A percentile compares a stretch with the other conserved stretches of the same genome.
phyloP scores from a whole-genome alignment of 1,140 invertebrate genomes.

The Copidosoma floridanum region DNA sequence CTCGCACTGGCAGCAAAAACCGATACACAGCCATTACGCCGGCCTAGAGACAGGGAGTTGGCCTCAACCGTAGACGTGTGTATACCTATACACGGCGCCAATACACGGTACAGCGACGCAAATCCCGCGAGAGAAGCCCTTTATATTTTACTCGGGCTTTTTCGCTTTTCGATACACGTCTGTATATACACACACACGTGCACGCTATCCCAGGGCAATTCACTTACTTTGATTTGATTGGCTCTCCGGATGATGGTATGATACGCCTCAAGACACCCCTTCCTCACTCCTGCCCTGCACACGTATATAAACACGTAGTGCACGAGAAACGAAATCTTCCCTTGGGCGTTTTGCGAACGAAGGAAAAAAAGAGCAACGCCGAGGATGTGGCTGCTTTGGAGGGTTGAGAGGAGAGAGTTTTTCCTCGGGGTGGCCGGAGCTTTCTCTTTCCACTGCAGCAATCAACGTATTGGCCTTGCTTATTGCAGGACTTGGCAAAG shows the following conservation, averaged over 20 bases:
- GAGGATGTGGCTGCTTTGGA: not conserved
- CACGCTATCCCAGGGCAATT: constrained; percentile 37
- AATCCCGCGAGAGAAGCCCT: constrained; percentile 31
- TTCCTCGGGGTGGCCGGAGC: not conserved
- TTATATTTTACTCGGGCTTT: constrained; percentile 21
- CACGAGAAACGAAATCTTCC: not conserved
- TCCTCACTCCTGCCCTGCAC: no score
- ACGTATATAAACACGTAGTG: not conserved
- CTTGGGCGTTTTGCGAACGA: no score
- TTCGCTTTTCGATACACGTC: not conserved
- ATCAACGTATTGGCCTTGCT: constrained; percentile 49
- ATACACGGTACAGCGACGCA: no score
- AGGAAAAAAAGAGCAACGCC: constrained; percentile 2
- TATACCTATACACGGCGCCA: no score
- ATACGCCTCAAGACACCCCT: constrained; percentile 38
- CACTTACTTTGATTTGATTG: constrained; percentile 58
- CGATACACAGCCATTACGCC: no score
- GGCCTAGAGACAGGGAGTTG: not conserved
- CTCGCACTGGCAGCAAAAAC: not conserved
- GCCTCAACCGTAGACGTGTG: no score
- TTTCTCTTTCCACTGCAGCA: constrained; percentile 30
- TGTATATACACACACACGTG: not conserved
- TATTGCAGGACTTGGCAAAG: constrained; percentile 46
- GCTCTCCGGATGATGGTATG: constrained; percentile 37
- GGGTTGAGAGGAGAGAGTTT: not conserved